Percentiles rank a stretch among this genome's conserved stretches.
Conservation (phyloP, 2,113 vertebrate species). For the Cathartes aura region DNA sequence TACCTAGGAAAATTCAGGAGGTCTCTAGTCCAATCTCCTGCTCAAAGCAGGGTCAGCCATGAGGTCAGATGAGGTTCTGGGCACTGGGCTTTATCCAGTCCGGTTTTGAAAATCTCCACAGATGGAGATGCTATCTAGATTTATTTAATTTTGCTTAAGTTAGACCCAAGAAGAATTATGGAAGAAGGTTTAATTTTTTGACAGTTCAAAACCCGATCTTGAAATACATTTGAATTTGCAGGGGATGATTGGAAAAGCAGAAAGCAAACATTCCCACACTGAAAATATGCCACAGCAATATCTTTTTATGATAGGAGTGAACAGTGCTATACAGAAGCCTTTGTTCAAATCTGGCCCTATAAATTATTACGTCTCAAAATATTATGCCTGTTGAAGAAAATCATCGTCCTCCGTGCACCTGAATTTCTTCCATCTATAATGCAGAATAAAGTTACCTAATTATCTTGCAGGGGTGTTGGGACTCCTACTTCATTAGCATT, state of each 20-base stretch:
- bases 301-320: background rate
- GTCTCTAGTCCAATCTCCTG: background rate
- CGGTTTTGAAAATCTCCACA: background rate
- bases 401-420: background rate
- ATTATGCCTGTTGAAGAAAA: background rate
- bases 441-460: background rate
- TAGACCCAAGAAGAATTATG: background rate
- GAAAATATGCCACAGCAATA: background rate
- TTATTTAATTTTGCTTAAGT: background rate
- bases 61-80: background rate
- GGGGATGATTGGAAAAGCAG: background rate
- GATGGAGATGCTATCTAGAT: background rate
- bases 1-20: background rate
- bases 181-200: background rate
- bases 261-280: background rate
- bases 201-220: background rate
- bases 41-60: background rate
- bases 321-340: background rate
- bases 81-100: background rate
- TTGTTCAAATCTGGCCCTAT: background rate
- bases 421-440: background rate
- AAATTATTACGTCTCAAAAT: background rate
- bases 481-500: constrained; percentile 21
- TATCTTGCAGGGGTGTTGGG: background rate
- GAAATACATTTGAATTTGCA: background rate